These are phyloP conservation scores for Lonchura striata DNA, from an alignment of 2,113 vertebrate species.

Conservation along the genomic window DNA sequence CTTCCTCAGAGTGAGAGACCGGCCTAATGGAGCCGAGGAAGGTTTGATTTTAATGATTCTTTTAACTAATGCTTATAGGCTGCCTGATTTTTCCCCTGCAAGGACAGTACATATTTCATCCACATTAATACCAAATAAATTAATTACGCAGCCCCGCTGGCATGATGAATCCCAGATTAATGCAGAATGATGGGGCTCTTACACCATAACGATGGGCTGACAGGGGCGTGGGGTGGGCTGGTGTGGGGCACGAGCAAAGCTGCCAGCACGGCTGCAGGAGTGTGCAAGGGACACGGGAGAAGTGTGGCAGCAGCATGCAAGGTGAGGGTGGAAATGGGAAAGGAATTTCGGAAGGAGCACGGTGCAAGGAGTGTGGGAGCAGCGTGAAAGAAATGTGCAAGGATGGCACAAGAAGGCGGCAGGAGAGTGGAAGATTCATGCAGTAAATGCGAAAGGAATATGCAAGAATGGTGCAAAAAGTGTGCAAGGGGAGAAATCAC, in stretches of 20 bases:
- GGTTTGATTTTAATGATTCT: slow-evolving; percentile 80
- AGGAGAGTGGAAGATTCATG: background rate
- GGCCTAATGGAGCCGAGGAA: slow-evolving; percentile 75
- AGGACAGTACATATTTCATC: slow-evolving; percentile 80
- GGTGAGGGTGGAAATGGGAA: too few species aligned
- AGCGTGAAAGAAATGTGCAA: fast-evolving
- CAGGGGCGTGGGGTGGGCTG: background rate
- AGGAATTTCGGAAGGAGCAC: background rate
- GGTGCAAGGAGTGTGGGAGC: background rate
- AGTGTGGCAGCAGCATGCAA: fast-evolving
- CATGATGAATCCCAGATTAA: slow-evolving; percentile 77
- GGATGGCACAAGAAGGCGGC: fast-evolving
- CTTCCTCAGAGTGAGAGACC: slow-evolving; percentile 71
- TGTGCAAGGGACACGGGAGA: fast-evolving
- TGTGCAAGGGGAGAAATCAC: background rate
- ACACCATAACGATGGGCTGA: slow-evolving; percentile 27
- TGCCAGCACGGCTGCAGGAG: fast-evolving
- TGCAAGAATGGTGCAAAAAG: background rate
- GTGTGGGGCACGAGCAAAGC: background rate
- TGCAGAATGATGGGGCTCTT: slow-evolving; percentile 70
- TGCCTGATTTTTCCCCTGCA: slow-evolving; percentile 74
- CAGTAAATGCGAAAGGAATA: fast-evolving
- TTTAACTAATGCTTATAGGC: slow-evolving; percentile 79
- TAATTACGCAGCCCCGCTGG: slow-evolving; percentile 69
- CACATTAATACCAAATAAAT: slow-evolving; percentile 81